A percentile compares a stretch with the other conserved stretches of the same genome.
These are phyloP conservation scores for Drosophila lutescens DNA, from an alignment of 2,888 invertebrate genomes.

Conservation along the genomic window DNA sequence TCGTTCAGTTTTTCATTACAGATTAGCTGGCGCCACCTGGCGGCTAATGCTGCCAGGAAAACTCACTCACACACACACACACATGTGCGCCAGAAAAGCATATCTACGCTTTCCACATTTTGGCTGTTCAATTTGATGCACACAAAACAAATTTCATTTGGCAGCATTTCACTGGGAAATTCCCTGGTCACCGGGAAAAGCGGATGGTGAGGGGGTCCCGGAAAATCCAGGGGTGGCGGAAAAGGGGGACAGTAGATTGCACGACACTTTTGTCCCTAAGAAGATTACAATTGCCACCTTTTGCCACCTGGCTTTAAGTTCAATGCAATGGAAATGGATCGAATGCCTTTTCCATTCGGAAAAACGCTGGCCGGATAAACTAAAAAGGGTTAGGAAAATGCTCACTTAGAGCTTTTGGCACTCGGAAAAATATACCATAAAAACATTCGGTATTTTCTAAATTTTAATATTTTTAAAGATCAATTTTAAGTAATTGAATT, in stretches of 20 bases:
- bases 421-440: not conserved
- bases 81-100: slow-evolving; percentile 10
- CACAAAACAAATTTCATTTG: slow-evolving; percentile 66
- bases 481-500: too few relatives aligned
- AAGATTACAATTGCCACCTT: slow-evolving; percentile 37
- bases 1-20: slow-evolving; percentile 33
- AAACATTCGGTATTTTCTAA: too few relatives aligned
- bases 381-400: not conserved
- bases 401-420: not conserved
- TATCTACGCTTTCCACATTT: slow-evolving; percentile 56
- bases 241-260: slow-evolving; percentile 7
- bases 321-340: slow-evolving; percentile 12
- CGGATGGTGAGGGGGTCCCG: too few relatives aligned
- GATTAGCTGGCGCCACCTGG: slow-evolving; percentile 50
- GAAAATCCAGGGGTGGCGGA: not conserved
- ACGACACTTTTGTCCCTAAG: slow-evolving; percentile 39
- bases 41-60: slow-evolving; percentile 21
- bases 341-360: slow-evolving; percentile 6
- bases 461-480: too few relatives aligned
- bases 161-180: slow-evolving; percentile 29
- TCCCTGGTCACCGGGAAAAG: slow-evolving; percentile 3
- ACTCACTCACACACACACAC: slow-evolving; percentile 5
- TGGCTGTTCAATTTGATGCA: slow-evolving; percentile 70
- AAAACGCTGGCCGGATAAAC: slow-evolving; percentile 9
- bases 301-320: slow-evolving; percentile 9